Evolutionary conservation across 53 echinoderm and acorn worm species (phyloP).

Genomic region (Arbacia lixula): DNA sequence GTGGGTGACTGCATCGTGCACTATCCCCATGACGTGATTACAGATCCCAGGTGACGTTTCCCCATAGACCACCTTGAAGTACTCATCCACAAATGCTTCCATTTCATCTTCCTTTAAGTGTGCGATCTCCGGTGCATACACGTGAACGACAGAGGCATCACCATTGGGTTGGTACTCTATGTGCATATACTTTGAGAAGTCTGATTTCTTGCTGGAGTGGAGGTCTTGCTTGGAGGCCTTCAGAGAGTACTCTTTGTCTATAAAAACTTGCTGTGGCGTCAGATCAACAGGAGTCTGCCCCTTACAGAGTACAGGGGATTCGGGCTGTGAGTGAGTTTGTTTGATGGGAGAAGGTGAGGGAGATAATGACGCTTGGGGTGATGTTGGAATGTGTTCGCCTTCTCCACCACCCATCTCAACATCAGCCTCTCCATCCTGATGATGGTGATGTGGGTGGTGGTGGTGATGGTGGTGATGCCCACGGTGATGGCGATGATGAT

Average conservation of each 20-base stretch:
- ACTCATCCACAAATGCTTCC: constrained; percentile 79
- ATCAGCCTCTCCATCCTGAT: background rate
- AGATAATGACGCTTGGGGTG: constrained; percentile 42
- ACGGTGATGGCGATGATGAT: constrained; percentile 78
- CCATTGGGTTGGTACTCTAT: constrained; percentile 91
- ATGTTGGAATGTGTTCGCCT: background rate
- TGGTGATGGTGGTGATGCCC: constrained; percentile 75
- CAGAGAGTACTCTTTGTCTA: constrained; percentile 22
- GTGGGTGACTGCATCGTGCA: constrained; percentile 81
- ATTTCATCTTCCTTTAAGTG: constrained; percentile 79
- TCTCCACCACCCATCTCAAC: background rate
- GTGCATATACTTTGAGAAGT: constrained; percentile 89
- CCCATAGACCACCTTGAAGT: constrained; percentile 74
- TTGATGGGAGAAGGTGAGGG: constrained; percentile 41
- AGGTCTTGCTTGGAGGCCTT: background rate
- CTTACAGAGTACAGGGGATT: constrained; percentile 10
- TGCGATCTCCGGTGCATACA: constrained; percentile 89
- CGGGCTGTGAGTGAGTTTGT: constrained; percentile 6
- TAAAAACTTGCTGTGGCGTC: too few species aligned
- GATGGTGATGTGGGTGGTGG: constrained; percentile 7
- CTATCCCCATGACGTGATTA: constrained; percentile 91
- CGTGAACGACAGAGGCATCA: constrained; percentile 92
- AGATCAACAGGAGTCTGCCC: background rate
- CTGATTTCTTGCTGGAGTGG: constrained; percentile 30
- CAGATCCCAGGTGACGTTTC: constrained; percentile 80